These are phyloP conservation scores for Cylloceria caligata DNA, from an alignment of 2,888 invertebrate species.

Conservation along the genomic window DNA sequence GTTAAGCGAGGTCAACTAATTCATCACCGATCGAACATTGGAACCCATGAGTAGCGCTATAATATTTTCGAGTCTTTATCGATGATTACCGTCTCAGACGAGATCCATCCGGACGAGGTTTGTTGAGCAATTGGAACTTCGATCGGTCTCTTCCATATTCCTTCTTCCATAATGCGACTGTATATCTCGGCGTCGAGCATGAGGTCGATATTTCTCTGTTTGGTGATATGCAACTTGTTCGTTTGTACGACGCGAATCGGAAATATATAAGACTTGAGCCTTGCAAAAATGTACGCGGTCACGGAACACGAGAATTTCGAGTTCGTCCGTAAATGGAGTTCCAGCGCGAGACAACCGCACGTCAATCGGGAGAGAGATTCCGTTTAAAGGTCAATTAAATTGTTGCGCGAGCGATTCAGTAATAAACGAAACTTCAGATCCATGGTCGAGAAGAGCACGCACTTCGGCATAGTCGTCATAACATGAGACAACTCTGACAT, in stretches of 20 bases:
- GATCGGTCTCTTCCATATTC: constrained; percentile 33
- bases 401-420: constrained; percentile 43
- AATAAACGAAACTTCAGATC: constrained; percentile 37
- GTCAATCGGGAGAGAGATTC: constrained; percentile 34
- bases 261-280: constrained; percentile 44
- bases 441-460: constrained; percentile 31
- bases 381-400: constrained; percentile 24
- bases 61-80: constrained; percentile 9
- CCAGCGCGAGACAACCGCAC: constrained; percentile 36
- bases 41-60: constrained; percentile 25
- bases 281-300: constrained; percentile 38
- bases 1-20: constrained; percentile 37
- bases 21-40: no score
- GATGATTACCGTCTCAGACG: constrained; percentile 42
- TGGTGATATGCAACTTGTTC: constrained; percentile 41
- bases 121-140: constrained; percentile 47
- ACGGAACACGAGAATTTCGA: constrained; percentile 32
- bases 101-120: constrained; percentile 59
- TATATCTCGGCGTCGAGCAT: constrained; percentile 58
- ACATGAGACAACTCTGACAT: constrained; percentile 13
- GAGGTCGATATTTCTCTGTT: constrained; percentile 47
- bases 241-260: constrained; percentile 29
- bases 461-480: constrained; percentile 21
- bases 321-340: constrained; percentile 37
- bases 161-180: constrained; percentile 38